Conservation (phyloP, 2,888 invertebrate genomes). For the Aricia artaxerxes region DNA sequence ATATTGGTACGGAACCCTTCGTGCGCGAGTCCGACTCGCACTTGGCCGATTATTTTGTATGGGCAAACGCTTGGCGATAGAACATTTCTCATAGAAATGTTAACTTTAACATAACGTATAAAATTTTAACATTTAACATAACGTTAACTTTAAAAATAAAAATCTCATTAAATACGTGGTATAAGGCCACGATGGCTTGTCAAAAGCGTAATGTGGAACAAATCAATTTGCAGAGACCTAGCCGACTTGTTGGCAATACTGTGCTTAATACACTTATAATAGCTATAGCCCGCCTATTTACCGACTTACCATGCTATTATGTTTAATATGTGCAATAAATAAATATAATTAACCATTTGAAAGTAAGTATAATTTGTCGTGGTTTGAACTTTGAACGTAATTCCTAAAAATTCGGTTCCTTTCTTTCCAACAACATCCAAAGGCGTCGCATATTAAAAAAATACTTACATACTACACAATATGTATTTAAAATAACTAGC, state of each 20-base stretch:
- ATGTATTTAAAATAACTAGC: background rate
- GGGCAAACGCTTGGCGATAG: no score
- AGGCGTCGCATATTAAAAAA: background rate
- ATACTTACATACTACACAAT: background rate
- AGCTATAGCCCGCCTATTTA: background rate
- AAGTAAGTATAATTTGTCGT: background rate
- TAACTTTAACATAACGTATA: no score
- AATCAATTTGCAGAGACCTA: constrained; percentile 45
- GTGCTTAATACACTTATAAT: constrained; percentile 28
- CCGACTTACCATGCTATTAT: constrained; percentile 3
- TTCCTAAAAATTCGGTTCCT: background rate
- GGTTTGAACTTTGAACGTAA: background rate
- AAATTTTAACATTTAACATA: no score
- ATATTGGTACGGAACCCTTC: no score
- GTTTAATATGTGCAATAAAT: background rate
- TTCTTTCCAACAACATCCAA: no score
- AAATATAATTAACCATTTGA: background rate
- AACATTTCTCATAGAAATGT: background rate
- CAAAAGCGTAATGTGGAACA: constrained; percentile 44
- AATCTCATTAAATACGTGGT: constrained; percentile 29
- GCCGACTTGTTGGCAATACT: constrained; percentile 33
- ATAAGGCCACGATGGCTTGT: constrained; percentile 44
- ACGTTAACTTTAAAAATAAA: no score
- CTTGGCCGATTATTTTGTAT: no score
- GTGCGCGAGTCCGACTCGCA: no score